Evolutionary conservation across 2,888 invertebrate species (phyloP).

Genomic region (Drosophila tripunctata): DNA sequence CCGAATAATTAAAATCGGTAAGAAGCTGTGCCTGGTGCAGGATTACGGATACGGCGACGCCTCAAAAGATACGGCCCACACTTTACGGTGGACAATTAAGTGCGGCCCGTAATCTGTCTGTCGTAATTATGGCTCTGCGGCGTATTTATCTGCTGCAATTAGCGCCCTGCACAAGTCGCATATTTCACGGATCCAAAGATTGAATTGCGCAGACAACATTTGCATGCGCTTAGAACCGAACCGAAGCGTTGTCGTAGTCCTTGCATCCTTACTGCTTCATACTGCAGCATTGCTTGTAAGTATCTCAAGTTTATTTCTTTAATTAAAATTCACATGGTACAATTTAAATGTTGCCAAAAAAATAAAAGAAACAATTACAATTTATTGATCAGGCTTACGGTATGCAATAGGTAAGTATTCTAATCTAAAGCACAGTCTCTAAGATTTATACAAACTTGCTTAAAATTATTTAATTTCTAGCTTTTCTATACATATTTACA

Average conservation of each 20-base stretch:
- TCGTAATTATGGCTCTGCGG: constrained; percentile 79
- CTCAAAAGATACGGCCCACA: constrained; percentile 59
- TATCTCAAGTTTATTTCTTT: constrained; percentile 44
- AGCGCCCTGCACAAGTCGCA: constrained; percentile 68
- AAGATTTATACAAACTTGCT: no score
- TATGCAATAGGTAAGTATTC: background rate
- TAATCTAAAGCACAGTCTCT: no score
- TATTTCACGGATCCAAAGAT: constrained; percentile 73
- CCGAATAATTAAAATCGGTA: constrained; percentile 79
- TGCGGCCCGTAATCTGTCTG: constrained; percentile 75
- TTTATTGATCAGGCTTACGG: constrained; percentile 19
- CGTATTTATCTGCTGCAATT: constrained; percentile 80
- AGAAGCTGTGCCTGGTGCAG: constrained; percentile 33
- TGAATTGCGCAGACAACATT: constrained; percentile 61
- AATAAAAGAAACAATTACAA: constrained; percentile 4
- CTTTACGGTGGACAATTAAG: constrained; percentile 79
- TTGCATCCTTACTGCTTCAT: constrained; percentile 1
- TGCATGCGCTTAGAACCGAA: constrained; percentile 50
- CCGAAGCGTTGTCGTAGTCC: background rate
- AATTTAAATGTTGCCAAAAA: background rate
- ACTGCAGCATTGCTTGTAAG: background rate
- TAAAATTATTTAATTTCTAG: no score
- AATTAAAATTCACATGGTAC: constrained; percentile 43
- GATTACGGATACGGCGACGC: constrained; percentile 39
- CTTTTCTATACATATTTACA: no score